Evolutionary conservation across 2,797 vertebrate genomes (phyloP).

Genomic region (Lepus townsendii): DNA sequence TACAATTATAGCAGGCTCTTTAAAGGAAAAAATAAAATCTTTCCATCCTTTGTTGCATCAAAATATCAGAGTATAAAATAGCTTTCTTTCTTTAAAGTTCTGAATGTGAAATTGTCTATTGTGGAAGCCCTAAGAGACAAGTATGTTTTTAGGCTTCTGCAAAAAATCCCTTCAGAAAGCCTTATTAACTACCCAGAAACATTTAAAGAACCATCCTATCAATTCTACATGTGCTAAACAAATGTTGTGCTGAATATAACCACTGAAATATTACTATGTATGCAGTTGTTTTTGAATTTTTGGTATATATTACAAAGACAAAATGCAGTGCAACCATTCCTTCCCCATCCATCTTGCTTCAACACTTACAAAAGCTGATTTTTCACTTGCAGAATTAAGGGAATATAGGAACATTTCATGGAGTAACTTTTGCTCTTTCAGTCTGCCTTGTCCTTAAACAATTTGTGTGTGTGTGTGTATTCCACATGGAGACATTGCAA

Average conservation of each 20-base stretch:
- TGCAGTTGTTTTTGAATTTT: background rate
- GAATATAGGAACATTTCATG: background rate
- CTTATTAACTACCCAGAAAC: constrained; percentile 33
- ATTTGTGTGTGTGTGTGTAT: background rate
- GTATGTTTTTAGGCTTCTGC: constrained; percentile 35
- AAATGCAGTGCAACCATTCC: background rate
- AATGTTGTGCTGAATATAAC: constrained; percentile 12
- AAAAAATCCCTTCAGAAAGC: background rate
- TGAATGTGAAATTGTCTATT: background rate
- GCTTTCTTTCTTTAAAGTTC: constrained; percentile 34
- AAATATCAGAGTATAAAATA: background rate
- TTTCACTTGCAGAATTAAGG: background rate
- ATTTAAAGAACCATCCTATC: background rate
- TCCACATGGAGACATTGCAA: background rate
- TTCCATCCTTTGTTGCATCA: background rate
- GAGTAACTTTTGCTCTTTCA: background rate
- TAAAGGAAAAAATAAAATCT: background rate
- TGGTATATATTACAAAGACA: background rate
- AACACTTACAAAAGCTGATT: background rate
- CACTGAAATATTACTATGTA: background rate
- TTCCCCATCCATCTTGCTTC: background rate
- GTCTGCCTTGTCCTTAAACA: background rate
- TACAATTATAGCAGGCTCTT: background rate
- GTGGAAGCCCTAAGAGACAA: background rate
- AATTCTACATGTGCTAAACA: constrained; percentile 23